A percentile compares a stretch with the other conserved stretches of the same genome.
Conservation (phyloP, 2,888 invertebrate species). For the Sphecodes monilicornis region DNA sequence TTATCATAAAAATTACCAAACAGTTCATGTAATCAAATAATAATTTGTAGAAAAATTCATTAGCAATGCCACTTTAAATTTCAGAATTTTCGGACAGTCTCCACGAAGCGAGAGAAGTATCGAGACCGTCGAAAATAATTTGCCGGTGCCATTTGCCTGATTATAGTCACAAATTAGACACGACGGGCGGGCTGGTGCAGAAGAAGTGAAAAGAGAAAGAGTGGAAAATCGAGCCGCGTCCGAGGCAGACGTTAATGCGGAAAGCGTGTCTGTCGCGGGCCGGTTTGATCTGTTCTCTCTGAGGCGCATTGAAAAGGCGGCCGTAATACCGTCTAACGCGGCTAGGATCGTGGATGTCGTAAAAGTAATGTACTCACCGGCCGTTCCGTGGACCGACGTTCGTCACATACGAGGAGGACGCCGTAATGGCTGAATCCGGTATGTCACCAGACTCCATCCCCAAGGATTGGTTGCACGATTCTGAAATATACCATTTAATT, state of each 20-base stretch:
- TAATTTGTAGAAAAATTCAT: neutral
- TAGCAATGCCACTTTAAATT: neutral
- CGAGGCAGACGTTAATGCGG: slow-evolving; percentile 50
- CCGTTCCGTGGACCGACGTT: slow-evolving; percentile 90
- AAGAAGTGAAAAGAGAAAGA: neutral
- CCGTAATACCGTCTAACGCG: slow-evolving; percentile 46
- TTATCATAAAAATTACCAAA: too few relatives aligned
- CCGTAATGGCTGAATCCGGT: slow-evolving; percentile 88
- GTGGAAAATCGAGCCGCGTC: neutral
- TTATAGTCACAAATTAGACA: neutral
- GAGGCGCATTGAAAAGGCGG: slow-evolving; percentile 52
- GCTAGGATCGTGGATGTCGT: slow-evolving; percentile 23
- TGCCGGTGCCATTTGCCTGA: neutral
- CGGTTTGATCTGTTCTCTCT: slow-evolving; percentile 38
- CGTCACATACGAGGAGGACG: slow-evolving; percentile 89
- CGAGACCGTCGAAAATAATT: neutral
- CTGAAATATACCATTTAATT: slow-evolving; percentile 83
- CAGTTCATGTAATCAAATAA: too few relatives aligned
- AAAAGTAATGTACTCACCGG: slow-evolving; percentile 85
- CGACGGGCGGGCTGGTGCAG: neutral
- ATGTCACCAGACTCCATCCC: slow-evolving; percentile 91
- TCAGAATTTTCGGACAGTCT: neutral
- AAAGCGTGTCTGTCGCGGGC: slow-evolving; percentile 51
- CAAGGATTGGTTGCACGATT: slow-evolving; percentile 87
- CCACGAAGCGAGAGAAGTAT: neutral